Evolutionary conservation across 2,113 vertebrate genomes (phyloP), one percentile per base, ranked within the genome.

Genomic region (Gallinago jamesoni): DNA sequence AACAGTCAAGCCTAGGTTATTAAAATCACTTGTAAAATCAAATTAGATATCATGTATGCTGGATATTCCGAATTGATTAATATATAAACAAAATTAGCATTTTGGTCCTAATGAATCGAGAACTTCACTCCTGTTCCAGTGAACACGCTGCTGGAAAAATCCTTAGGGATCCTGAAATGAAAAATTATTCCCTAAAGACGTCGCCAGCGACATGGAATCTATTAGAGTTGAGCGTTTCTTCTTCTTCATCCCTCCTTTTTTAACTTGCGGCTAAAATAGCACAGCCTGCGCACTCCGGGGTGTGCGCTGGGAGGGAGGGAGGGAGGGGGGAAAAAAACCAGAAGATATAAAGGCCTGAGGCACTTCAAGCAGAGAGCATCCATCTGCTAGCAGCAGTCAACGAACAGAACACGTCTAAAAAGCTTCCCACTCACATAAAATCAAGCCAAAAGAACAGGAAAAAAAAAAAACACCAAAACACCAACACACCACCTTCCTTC

Each of bases 381-480:
- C 93, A 95, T 97, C 96, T 97, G 96, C 91, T 87, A 83, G 87
- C 94, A 94, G 77, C 84, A 97, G 95, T 89, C 96, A 96, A 94
- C 73, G 94, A 97, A 94, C 93, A 95, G 93, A 93, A 97, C 95
- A 79, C 70, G 95, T 91, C 87, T 96, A 67, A 89, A 97, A 90
- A 84, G 56, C 95, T 78, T 93, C 97, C 95, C 93, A 96, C 92
- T 92, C 93, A 48, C 9, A 55, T 45, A 63, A 93, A 97, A 60
- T 39, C 81, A 96, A 89, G 94, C 93, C 97, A 96, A 95, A 79
- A 92, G 72, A 94, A 96, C 86, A 95, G 75, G 47, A 20, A 15
- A 18, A 45, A 47, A 22, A 48, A 48, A 21, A 47, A 88, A 19
- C 19, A 20, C 43, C 43, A 48, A 48, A 48, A 23, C 41, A 48